phyloP scores from a whole-genome alignment of 1,140 invertebrate genomes.

The Eulimnadia texana region DNA sequence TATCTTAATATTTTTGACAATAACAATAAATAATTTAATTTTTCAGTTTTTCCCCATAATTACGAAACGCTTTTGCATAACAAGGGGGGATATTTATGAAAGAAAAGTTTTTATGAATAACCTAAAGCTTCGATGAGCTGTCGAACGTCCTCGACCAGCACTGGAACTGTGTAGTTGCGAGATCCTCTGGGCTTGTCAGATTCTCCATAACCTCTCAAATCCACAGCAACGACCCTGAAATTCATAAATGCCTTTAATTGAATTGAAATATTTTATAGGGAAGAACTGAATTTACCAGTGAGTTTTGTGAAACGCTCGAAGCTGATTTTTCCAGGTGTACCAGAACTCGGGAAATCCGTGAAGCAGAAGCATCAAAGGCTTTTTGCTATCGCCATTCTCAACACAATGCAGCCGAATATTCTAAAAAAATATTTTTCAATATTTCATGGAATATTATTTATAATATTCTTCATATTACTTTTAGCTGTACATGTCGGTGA shows the following conservation, averaged over 20 bases:
- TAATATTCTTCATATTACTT: too few relatives aligned
- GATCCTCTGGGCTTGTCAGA: neutral
- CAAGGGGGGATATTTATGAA: neutral
- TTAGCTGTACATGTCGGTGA: too few relatives aligned
- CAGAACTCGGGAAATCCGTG: neutral
- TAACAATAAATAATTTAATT: too few relatives aligned
- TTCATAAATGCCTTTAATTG: neutral
- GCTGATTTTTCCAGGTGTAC: neutral
- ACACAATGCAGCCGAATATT: neutral
- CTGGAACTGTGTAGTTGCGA: neutral
- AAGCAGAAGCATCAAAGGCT: neutral
- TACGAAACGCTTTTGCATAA: too few relatives aligned
- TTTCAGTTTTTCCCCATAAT: too few relatives aligned
- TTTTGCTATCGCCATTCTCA: neutral
- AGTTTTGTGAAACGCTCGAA: neutral
- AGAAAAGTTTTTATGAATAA: neutral
- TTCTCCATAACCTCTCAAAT: neutral
- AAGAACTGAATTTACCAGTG: neutral
- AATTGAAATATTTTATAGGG: neutral
- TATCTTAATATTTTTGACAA: too few relatives aligned
- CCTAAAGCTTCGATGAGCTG: neutral
- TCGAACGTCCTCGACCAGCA: neutral
- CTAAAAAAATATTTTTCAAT: neutral
- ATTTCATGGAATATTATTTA: too few relatives aligned
- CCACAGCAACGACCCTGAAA: neutral